A percentile compares a stretch with the other conserved stretches of the same genome.
phyloP scores from a whole-genome alignment of 2,113 vertebrate genomes.

The Pygoscelis adeliae region DNA sequence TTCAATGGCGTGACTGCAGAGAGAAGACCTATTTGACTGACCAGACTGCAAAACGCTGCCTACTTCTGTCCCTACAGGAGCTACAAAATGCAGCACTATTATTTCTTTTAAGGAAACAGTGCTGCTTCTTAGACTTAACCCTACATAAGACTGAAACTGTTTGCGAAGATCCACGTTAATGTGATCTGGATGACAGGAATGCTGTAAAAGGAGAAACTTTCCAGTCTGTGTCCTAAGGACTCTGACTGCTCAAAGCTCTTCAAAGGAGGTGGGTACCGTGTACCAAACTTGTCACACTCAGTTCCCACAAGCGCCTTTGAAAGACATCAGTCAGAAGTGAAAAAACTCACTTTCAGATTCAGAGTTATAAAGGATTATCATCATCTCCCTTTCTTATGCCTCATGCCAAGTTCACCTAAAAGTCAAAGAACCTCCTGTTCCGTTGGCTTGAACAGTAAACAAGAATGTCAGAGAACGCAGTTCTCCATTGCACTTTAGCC shows the following conservation, averaged over 20 bases:
- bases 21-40: not conserved
- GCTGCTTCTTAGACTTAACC: not conserved
- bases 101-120: not conserved
- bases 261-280: not conserved
- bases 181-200: not conserved
- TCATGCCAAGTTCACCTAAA: not conserved
- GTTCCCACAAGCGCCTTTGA: not conserved
- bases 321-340: not conserved
- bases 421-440: not conserved
- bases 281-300: not conserved
- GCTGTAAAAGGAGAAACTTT: not conserved
- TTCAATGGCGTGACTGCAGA: not conserved
- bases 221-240: not conserved
- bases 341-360: not conserved
- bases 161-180: fast-evolving
- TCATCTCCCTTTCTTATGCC: not conserved
- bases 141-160: not conserved
- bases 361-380: not conserved
- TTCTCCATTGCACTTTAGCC: not conserved
- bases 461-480: fast-evolving
- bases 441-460: not conserved
- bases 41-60: not conserved
- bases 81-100: not conserved
- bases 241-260: not conserved
- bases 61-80: not conserved